Evolutionary conservation across 2,797 vertebrate genomes (phyloP), one percentile per base, ranked within the genome.

Genomic region (Diplodus sargus): DNA sequence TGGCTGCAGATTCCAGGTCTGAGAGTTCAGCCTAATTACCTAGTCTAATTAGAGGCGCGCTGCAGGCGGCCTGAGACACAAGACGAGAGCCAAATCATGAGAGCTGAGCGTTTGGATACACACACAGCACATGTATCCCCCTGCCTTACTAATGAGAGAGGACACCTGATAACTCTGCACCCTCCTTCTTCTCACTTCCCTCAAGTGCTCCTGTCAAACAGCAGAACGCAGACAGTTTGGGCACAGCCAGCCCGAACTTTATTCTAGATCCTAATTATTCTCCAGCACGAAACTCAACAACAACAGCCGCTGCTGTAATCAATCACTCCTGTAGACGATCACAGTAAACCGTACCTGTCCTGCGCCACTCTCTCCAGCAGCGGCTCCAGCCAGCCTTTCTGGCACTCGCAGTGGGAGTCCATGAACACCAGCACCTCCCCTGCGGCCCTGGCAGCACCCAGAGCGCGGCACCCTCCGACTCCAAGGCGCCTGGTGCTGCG

Each of bases 381-480:
- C 0, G 97, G 96, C 9, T 97, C 96, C 85, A 98, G 90, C 97
- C 97, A 98, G 61, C 96, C 96, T 0, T 83, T 93, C 82, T 96
- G 96, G 61, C 97, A 97, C 78, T 97, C 96, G 25, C 96, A 97
- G 90, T 96, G 96, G 2, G 97, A 95, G 70, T 97, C 96, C 96
- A 98, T 96, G 90, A 98, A 97, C 85, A 98, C 83, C 16, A 98
- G 90, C 67, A 97, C 95, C 0, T 97, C 96, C 3, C 96, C 97
- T 0, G 91, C 78, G 18, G 97, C 97, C 69, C 94, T 90, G 65
- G 96, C 92, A 14, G 97, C 96, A 45, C 97, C 97, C 28, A 97
- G 89, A 89, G 95, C 93, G 18, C 96, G 95, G 47, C 96, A 96
- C 57, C 93, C 86, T 23, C 93, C 94, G 4, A 95, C 88, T 0